Evolutionary conservation across 2,113 vertebrate genomes (phyloP).

Genomic region (Neogale vison): DNA sequence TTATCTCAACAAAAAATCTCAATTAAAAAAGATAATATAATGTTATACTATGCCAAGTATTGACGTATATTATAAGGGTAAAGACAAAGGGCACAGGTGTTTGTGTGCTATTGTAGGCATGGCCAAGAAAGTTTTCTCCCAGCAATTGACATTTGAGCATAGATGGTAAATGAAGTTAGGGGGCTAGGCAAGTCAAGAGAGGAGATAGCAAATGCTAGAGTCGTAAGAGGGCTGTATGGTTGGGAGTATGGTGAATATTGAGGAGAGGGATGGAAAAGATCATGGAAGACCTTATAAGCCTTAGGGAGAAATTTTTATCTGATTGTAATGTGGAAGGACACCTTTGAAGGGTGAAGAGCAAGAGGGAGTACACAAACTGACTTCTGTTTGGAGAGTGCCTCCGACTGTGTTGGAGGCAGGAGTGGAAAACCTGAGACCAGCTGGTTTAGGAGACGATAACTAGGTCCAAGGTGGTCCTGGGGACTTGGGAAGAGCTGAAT

Average conservation of each 20-base stretch:
- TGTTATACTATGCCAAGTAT: no score
- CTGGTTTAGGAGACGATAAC: neutral
- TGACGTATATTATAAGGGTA: neutral
- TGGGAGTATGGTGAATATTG: neutral
- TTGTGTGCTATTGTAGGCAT: neutral
- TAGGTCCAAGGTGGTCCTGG: neutral
- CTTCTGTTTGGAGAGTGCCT: neutral
- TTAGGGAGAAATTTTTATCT: neutral
- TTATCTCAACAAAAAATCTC: neutral
- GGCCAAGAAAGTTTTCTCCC: neutral
- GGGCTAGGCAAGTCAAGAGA: neutral
- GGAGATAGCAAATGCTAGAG: neutral
- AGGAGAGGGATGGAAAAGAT: neutral
- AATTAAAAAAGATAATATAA: neutral
- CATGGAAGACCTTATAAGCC: fast-evolving
- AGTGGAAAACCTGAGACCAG: neutral
- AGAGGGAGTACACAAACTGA: neutral
- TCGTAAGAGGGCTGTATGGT: fast-evolving
- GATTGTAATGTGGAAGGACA: neutral
- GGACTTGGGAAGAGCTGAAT: neutral
- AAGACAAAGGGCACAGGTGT: neutral
- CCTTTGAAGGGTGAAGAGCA: neutral
- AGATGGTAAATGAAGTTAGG: neutral
- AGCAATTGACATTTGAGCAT: neutral
- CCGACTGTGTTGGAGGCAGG: neutral